These are phyloP conservation scores for Zosterops japonicus DNA, from an alignment of 2,113 vertebrate genomes.

Conservation along the genomic window DNA sequence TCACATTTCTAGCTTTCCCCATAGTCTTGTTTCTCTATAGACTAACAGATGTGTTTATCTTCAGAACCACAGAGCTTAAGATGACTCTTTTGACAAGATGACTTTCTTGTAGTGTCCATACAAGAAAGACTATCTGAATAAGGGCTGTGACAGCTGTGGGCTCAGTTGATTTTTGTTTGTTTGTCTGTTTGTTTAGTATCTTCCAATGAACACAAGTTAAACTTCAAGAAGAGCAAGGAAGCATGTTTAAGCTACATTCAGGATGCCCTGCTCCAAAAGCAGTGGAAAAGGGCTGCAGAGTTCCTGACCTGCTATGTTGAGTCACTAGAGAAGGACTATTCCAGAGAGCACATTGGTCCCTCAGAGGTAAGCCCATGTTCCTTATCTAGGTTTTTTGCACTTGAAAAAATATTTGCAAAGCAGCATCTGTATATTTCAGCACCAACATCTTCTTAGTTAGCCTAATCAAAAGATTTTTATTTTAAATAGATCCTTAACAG, in stretches of 20 bases:
- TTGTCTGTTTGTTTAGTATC: conserved; percentile 25
- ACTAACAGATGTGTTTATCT: neutral
- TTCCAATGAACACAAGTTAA: conserved; percentile 33
- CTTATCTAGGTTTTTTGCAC: neutral
- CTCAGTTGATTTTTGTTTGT: neutral
- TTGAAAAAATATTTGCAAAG: neutral
- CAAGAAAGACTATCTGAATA: neutral
- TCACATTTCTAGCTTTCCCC: neutral
- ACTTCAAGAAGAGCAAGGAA: conserved; percentile 75
- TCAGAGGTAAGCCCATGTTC: conserved; percentile 75
- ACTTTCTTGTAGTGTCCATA: neutral
- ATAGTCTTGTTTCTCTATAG: neutral
- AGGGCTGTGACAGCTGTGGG: neutral
- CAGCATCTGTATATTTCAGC: neutral
- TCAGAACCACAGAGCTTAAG: neutral
- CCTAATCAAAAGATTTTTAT: neutral
- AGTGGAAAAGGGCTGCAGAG: conserved; percentile 84
- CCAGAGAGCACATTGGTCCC: neutral
- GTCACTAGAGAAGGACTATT: conserved; percentile 74
- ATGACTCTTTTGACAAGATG: neutral
- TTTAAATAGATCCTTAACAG: neutral
- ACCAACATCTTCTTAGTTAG: neutral
- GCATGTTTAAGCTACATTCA: conserved; percentile 79
- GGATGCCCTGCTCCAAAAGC: conserved; percentile 84
- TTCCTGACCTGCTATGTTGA: conserved; percentile 82